phyloP scores from a whole-genome alignment of 2,113 vertebrate species.

The Grallaria varia region DNA sequence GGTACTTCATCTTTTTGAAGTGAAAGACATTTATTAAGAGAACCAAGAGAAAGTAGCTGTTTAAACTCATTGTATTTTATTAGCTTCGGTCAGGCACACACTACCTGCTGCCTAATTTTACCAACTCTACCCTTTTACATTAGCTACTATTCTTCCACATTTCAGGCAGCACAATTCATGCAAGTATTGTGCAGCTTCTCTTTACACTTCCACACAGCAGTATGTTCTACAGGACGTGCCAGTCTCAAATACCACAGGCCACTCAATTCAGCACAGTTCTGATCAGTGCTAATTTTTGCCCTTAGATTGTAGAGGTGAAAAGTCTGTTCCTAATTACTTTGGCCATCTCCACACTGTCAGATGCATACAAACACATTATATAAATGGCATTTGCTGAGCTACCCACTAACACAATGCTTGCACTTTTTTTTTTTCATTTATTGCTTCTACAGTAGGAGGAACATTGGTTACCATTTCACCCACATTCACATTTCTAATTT shows the following conservation, averaged over 20 bases:
- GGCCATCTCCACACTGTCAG: background rate
- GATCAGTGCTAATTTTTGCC: background rate
- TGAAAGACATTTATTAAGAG: background rate
- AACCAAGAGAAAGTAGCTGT: background rate
- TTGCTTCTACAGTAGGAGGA: background rate
- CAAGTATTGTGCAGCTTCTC: accelerated
- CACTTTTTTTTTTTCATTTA: accelerated
- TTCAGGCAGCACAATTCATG: background rate
- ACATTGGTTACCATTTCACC: background rate
- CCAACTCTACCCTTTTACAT: background rate
- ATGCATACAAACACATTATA: background rate
- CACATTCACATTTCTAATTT: background rate
- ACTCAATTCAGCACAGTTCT: background rate
- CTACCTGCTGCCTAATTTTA: background rate
- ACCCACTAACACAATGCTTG: background rate
- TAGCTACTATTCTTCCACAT: background rate
- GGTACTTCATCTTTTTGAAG: background rate
- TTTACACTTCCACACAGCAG: background rate
- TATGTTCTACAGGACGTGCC: background rate
- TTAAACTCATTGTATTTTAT: background rate
- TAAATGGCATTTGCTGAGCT: background rate
- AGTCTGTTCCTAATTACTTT: background rate
- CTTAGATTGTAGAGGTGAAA: background rate
- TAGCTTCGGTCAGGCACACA: background rate
- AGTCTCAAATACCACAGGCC: background rate